Conservation (phyloP, 2,888 invertebrate species). For the Tachina grossa region DNA sequence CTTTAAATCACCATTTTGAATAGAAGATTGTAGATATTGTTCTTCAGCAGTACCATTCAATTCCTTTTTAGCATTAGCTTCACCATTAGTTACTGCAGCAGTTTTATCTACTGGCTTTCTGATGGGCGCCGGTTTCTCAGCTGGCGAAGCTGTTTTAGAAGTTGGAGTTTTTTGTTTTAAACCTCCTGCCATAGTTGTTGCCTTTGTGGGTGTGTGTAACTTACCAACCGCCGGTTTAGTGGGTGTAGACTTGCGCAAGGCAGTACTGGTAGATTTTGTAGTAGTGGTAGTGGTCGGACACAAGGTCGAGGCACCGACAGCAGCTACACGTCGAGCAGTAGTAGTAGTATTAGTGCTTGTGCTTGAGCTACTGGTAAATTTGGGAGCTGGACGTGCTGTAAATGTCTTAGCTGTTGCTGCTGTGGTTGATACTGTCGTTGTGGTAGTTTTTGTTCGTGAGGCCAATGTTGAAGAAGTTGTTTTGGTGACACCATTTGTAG, state of each 20-base stretch:
- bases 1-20: constrained; percentile 53
- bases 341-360: constrained; percentile 68
- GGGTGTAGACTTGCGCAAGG: constrained; percentile 75
- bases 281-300: constrained; percentile 59
- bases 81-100: constrained; percentile 69
- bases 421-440: constrained; percentile 72
- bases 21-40: constrained; percentile 19
- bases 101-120: constrained; percentile 62
- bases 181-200: constrained; percentile 45
- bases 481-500: constrained; percentile 67
- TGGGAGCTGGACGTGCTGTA: constrained; percentile 80
- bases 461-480: constrained; percentile 59
- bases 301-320: constrained; percentile 47
- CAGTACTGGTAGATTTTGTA: constrained; percentile 64
- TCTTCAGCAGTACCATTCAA: constrained; percentile 44
- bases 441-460: constrained; percentile 71
- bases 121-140: constrained; percentile 75
- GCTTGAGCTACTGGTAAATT: constrained; percentile 72
- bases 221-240: constrained; percentile 69
- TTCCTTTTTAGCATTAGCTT: constrained; percentile 32
- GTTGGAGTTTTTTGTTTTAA: constrained; percentile 72
- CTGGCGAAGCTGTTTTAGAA: constrained; percentile 68
- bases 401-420: constrained; percentile 75
- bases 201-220: constrained; percentile 63
- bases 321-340: constrained; percentile 73